Evolutionary conservation across 2,888 invertebrate species (phyloP), one percentile per base, ranked within the genome.

Genomic region (Cerastis leucographa): DNA sequence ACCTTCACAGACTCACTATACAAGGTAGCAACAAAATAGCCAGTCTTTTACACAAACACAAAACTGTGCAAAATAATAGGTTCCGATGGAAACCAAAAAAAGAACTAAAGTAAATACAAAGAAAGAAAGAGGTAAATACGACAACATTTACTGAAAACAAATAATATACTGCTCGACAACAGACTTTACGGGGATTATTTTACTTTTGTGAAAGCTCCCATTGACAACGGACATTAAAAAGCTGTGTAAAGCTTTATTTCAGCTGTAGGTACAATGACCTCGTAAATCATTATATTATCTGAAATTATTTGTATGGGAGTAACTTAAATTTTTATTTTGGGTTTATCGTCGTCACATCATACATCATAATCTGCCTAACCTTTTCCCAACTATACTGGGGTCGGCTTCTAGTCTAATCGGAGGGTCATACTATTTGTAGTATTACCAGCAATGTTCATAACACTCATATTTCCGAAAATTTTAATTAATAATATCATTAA

Each of bases 201-300:
- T 40, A 46, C 65, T 75, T 54, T 61, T 66, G 61, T 78, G 17
- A 66, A 74, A 70, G 69, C 81, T 56, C 12, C 44, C 59, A 70
- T 42, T 61, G 75, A 61, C 40, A 69, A n/a, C 11, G 5, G 68
- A 44, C 51, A 66, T 69, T 61, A 54, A 74, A 56, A 68, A 68
- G 64, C 68, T 22, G 14, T 29, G 44, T 44, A 22, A 59, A 44
- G 49, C 56, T 68, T 51, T 62, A 69, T 56, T 68, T 56, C 19
- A 2, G 59, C n/a, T 19, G 35, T 35, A 35, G 2, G 35, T 51
- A 25, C 71, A 54, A 40, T 62, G 71, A 22, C 19, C 78, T 71
- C 25, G 14, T 67, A 54, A 64, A 71, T 70, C 44, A 40, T n/a
- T 25, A 71, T 56, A 69, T n/a, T 54, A 19, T 40, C 2, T 29